A percentile compares a stretch with the other conserved stretches of the same genome.
Conservation (phyloP, 2,888 invertebrate genomes). For the Pachydiplax longipennis region DNA sequence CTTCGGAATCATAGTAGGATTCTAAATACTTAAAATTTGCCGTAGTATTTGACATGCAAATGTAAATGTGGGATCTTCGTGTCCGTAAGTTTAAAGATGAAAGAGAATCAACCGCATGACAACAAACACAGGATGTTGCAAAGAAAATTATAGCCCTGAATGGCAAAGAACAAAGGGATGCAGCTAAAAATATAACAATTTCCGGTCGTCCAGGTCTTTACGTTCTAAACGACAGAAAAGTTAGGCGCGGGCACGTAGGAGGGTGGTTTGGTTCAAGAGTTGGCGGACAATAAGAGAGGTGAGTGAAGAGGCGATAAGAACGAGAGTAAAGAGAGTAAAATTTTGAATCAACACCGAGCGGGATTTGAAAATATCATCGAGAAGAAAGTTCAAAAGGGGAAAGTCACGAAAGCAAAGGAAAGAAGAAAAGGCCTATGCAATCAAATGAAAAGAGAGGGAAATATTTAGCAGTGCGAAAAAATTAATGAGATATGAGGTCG, state of each 20-base stretch:
- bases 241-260: not conserved
- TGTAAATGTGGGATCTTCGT: no score
- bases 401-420: not conserved
- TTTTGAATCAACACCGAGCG: not conserved
- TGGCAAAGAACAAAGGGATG: not conserved
- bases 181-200: not conserved
- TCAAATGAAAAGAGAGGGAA: not conserved
- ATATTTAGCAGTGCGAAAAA: not conserved
- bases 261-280: no score
- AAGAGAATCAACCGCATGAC: no score
- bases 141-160: not conserved
- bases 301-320: not conserved
- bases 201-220: conserved; percentile 19
- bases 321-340: not conserved
- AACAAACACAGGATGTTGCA: no score
- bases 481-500: no score
- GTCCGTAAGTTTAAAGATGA: no score
- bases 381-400: not conserved
- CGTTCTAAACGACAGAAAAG: not conserved
- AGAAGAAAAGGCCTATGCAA: not conserved
- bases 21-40: no score
- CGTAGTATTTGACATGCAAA: no score
- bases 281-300: not conserved
- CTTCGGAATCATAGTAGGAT: no score
- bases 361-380: not conserved